Evolutionary conservation across 92 coral and sea anemone species (phyloP), one percentile per base, ranked within the genome.

Genomic region (Porites evermanni): DNA sequence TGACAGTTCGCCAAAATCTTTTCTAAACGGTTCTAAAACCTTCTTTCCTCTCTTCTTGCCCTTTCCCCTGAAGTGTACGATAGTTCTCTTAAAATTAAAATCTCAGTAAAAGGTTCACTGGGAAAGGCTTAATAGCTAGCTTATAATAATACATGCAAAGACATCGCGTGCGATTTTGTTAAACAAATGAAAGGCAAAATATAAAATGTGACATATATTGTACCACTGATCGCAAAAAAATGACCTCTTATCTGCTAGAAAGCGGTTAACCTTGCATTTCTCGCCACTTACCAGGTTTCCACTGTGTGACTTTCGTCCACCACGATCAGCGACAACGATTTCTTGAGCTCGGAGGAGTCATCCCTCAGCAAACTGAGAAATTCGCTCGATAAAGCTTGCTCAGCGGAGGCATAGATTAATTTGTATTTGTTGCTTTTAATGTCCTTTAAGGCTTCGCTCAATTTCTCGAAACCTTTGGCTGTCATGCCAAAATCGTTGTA

Each of bases 1-100:
- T 26, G 75, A 70, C 19, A 32, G n/a, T 23, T 16, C 53, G 13
- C 75, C 75, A 70, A 70, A 70, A 70, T 70, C 75, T 38, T 70
- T 70, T 1, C 75, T 16, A 70, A 70, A 70, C 2, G 75, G 52
- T 29, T 70, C 53, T 7, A 8, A 29, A 12, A 70, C 75, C 19
- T 70, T 38, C 53, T 70, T 70, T 29, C 75, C 75, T 16, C 19
- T 38, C 75, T 29, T 70, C 75, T 8, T 26, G 18, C 75, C n/a
- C 75, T 70, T 70, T 70, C 75, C 75, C 75, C 75, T 67, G 44
- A 67, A 67, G 21, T 11, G 8, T 65, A 18, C 0, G 47, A 3
- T 38, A 38, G 47, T 38, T 38, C 47, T 38, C 47, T 4, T 38
- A 38, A 38, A 38, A 38, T 38, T 38, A 38, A 38, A 38, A 38